Base-by-base conservation (phyloP, 2,113 vertebrate genomes). In the Channa maculata region DNA sequence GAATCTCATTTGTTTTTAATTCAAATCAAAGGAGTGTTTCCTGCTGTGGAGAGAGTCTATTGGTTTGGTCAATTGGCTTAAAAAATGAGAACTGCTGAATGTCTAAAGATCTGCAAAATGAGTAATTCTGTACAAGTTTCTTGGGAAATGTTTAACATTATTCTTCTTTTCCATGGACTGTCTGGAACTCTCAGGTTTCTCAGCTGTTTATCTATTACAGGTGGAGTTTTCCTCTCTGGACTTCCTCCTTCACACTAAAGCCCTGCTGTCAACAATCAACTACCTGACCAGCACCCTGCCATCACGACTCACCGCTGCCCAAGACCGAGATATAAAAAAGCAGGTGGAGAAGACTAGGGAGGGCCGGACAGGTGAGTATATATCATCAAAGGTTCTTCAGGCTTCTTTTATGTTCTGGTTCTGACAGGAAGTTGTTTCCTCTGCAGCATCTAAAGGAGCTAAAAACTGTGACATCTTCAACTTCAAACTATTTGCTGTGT, bases 181-280 rank as follows among this genome's bases (percentile, higher is more conserved):
- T 8, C 46, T 38, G 64, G 2, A 54, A 12, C n/a, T 24, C 24
- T 14, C 24, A 13, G 11, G 5, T 41, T 33, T 39, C 10, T 62
- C 2, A 33, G 46, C 6, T 7, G 54, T 65, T 24, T 12, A 38
- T 24, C 0, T 75, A 6, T 77, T 59, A 3, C 91, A 99, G 98
- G 96, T 99, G 75, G 91, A 95, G 38, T 98, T 99, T 88, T 97
- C 98, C 5, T 98, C 97, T 0, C 79, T 99, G 82, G 94, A 96
- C 70, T 91, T 99, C 51, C 90, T 97, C 11, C 91, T 99, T 8
- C 96, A 99, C 81, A 96, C 97, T 37, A 94, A 96, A 84, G 97
- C 97, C 34, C 92, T 99, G 46, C 89, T 99, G 60, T 96, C 96
- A 36, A 93, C 96, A 82, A 88, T 99, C 69, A 96, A 91, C 82